Evolutionary conservation across 2,888 invertebrate genomes (phyloP).

Genomic region (Holacanthella duospinosa): DNA sequence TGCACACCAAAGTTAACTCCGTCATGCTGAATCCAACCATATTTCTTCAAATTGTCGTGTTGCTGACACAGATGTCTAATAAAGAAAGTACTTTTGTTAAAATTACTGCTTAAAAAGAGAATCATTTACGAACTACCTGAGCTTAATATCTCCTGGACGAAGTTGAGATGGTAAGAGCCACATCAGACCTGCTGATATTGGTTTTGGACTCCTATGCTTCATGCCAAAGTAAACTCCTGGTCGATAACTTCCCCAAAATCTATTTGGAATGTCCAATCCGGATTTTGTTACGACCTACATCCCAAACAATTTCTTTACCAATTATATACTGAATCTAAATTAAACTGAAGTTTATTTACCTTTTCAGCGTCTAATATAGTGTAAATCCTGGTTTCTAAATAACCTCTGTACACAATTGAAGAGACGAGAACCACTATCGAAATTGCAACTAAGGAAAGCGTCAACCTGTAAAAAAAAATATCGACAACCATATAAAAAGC

Average conservation of each 20-base stretch:
- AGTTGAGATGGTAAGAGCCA: slow-evolving; percentile 75
- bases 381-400: slow-evolving; percentile 76
- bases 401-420: slow-evolving; percentile 67
- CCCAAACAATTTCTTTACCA: slow-evolving; percentile 5
- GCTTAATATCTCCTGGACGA: slow-evolving; percentile 59
- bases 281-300: slow-evolving; percentile 56
- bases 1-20: slow-evolving; percentile 85
- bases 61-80: slow-evolving; percentile 85
- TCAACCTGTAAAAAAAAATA: slow-evolving; percentile 18
- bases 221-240: slow-evolving; percentile 80
- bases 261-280: slow-evolving; percentile 62
- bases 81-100: not conserved
- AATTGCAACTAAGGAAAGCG: slow-evolving; percentile 27
- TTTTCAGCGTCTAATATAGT: slow-evolving; percentile 70
- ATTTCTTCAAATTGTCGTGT: slow-evolving; percentile 63
- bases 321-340: too few relatives aligned
- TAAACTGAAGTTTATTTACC: slow-evolving; percentile 46
- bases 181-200: slow-evolving; percentile 87
- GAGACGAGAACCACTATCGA: slow-evolving; percentile 53
- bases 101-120: not conserved
- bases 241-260: slow-evolving; percentile 89
- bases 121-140: slow-evolving; percentile 55
- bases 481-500: too few relatives aligned
- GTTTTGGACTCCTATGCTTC: slow-evolving; percentile 77
- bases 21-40: slow-evolving; percentile 90